Evolutionary conservation across 2,113 vertebrate genomes (phyloP).

Genomic region (Barnardius zonarius): DNA sequence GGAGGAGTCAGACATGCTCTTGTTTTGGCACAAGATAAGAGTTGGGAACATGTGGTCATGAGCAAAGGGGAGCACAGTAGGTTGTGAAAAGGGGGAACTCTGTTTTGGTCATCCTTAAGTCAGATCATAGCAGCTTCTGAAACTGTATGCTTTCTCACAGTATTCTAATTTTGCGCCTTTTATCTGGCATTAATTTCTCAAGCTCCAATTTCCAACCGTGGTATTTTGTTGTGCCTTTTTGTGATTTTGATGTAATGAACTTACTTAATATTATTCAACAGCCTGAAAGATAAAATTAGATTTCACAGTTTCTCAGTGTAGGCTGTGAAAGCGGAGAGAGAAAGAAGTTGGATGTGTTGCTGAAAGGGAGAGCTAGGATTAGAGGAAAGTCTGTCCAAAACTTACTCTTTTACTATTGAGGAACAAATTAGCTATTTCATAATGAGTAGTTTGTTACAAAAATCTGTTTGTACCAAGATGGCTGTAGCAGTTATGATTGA

Average conservation of each 20-base stretch:
- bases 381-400: not conserved
- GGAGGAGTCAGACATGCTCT: not conserved
- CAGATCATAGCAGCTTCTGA: not conserved
- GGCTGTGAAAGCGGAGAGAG: not conserved
- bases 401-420: not conserved
- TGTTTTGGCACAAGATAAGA: not conserved
- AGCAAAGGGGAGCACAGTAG: not conserved
- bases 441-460: not conserved
- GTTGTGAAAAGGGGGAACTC: not conserved
- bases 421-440: not conserved
- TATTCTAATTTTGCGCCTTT: not conserved
- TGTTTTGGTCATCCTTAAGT: fast-evolving
- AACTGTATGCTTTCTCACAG: not conserved
- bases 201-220: not conserved
- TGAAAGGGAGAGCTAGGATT: not conserved
- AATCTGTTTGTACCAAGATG: not conserved
- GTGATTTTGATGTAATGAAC: not conserved
- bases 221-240: not conserved
- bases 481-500: not conserved
- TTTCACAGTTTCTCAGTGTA: not conserved
- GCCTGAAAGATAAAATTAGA: conserved; percentile 12
- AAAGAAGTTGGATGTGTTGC: not conserved
- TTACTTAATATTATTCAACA: not conserved
- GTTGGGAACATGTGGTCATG: not conserved
- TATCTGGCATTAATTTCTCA: not conserved